Evolutionary conservation across 2,888 invertebrate genomes (phyloP), one percentile per base, ranked within the genome.

Genomic region (Phortica magna): DNA sequence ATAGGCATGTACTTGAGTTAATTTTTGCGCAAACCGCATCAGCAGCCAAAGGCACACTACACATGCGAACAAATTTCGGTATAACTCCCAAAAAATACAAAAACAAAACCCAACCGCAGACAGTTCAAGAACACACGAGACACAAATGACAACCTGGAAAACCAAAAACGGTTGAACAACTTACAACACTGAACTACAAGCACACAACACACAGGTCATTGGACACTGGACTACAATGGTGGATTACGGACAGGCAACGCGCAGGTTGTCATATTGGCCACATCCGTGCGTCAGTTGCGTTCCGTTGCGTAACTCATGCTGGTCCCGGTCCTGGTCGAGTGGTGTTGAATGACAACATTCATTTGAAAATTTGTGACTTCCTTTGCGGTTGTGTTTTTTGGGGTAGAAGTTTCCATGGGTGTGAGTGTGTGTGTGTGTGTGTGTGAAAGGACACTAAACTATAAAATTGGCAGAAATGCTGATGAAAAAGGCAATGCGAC

Each of bases 291-390:
- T 31, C 31, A 31, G 31, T 31, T 31, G 31, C 3, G 31, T n/a
- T n/a, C 43, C 48, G 22, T 22, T 61, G 61, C 61, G 17, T 61
- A 17, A 61, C 61, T 22, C 61, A 22, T 17, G 31, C 31, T 31
- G 31, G 5, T 31, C 31, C 31, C 5, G 31, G 31, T 31, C 31
- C 31, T n/a, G 14, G 48, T 14, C 48, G 10, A 5, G 10, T 14
- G 9, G 14, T 48, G 48, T 48, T 48, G 48, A 48, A 12, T 9
- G 61, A 61, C 22, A 22, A 22, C 61, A 22, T 17, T 22, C 9
- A 22, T 61, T 61, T 61, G 61, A 19, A 61, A 19, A 61, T 61
- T 61, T 61, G 61, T 61, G 61, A 61, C 61, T 61, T 61, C 61
- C 61, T 22, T 22, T 61, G 22, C 61, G 61, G 61, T 61, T 61